These are phyloP conservation scores for Marmota monax DNA, from an alignment of 2,113 vertebrate species.

Conservation along the genomic window DNA sequence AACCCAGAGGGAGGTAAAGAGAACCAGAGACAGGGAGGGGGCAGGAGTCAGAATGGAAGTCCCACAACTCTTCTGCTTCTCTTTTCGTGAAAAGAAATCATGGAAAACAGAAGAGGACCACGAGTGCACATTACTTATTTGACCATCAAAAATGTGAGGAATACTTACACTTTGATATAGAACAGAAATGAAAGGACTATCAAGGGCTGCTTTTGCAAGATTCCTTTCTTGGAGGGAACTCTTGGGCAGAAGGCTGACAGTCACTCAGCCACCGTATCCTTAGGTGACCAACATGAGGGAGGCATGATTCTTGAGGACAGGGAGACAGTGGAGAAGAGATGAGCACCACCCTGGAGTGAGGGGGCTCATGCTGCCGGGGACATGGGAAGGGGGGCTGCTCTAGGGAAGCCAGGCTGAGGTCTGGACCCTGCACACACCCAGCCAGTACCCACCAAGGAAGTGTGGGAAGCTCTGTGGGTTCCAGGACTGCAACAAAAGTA, in stretches of 20 bases:
- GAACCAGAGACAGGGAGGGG: background rate
- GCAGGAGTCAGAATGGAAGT: background rate
- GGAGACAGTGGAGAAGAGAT: background rate
- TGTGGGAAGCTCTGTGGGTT: background rate
- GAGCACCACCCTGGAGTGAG: background rate
- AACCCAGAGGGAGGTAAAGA: background rate
- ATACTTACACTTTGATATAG: background rate
- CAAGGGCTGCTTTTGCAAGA: background rate
- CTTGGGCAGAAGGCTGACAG: background rate
- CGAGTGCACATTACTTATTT: background rate
- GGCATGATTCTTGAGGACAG: rapidly evolving
- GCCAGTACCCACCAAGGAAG: too few relatives aligned
- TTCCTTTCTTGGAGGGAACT: background rate
- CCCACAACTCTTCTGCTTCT: background rate
- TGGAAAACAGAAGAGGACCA: background rate
- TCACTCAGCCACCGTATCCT: background rate
- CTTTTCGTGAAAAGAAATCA: background rate
- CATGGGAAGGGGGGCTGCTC: background rate
- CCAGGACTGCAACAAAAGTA: background rate
- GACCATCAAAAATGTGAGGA: background rate
- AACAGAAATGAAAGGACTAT: background rate
- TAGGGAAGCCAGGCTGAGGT: background rate
- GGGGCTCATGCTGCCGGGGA: background rate
- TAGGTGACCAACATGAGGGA: rapidly evolving
- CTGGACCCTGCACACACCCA: background rate